These are phyloP conservation scores for Cryptophagus acutangulus DNA, from an alignment of 2,888 invertebrate species.

Conservation along the genomic window DNA sequence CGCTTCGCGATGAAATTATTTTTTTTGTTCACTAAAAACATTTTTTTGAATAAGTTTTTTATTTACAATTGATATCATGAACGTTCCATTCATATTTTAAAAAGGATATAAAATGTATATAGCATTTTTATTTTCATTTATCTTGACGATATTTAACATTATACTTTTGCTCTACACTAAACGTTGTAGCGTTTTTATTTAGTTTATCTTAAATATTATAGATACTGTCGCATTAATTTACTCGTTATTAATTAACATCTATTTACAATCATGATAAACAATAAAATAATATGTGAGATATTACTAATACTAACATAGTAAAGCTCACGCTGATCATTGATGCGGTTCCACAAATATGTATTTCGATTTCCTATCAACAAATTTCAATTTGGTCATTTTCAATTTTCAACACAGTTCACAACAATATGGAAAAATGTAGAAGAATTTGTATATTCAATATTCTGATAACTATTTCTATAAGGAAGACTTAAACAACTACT, in stretches of 20 bases:
- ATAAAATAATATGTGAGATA: conserved; percentile 33
- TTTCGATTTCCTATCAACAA: conserved; percentile 59
- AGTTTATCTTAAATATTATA: background rate
- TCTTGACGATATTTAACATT: too few relatives aligned
- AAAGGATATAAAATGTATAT: too few relatives aligned
- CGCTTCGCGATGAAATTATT: too few relatives aligned
- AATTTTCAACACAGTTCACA: background rate
- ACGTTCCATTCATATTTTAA: too few relatives aligned
- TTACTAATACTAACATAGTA: conserved; percentile 29
- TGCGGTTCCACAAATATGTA: conserved; percentile 58
- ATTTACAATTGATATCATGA: too few relatives aligned
- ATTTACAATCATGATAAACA: conserved; percentile 38
- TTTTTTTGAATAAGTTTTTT: too few relatives aligned
- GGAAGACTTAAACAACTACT: too few relatives aligned
- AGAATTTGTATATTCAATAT: too few relatives aligned
- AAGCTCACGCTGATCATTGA: conserved; percentile 29
- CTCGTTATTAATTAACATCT: conserved; percentile 17
- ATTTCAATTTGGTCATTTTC: conserved; percentile 3
- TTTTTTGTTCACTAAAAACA: background rate
- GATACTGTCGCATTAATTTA: conserved; percentile 1
- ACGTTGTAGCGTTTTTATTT: background rate
- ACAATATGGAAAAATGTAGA: too few relatives aligned
- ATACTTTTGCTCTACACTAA: too few relatives aligned
- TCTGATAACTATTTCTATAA: too few relatives aligned
- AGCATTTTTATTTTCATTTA: too few relatives aligned